phyloP scores from a whole-genome alignment of 1,140 invertebrate species.

The Neodiprion lecontei region DNA sequence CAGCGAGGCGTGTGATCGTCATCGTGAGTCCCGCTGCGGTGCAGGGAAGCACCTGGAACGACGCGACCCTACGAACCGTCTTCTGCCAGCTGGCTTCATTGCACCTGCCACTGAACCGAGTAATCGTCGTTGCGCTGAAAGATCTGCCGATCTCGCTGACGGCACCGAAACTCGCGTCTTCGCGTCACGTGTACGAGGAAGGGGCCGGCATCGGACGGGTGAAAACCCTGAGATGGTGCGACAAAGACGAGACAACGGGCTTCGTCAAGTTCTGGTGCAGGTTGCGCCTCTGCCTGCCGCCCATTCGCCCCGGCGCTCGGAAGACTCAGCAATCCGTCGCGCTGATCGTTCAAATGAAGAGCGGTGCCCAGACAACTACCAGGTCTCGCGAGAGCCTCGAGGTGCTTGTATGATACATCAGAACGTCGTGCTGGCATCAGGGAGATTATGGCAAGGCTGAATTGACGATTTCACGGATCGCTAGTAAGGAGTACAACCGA shows the following conservation, averaged over 20 bases:
- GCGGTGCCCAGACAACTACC: conserved; percentile 48
- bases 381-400: conserved; percentile 56
- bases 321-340: conserved; percentile 50
- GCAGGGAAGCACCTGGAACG: conserved; percentile 50
- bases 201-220: conserved; percentile 36
- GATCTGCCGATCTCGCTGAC: conserved; percentile 44
- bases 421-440: too few species aligned
- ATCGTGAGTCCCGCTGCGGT: conserved; percentile 48
- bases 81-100: conserved; percentile 47
- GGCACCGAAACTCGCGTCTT: conserved; percentile 44
- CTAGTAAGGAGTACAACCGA: too few species aligned
- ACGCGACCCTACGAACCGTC: conserved; percentile 41
- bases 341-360: conserved; percentile 53
- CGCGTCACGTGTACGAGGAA: conserved; percentile 25
- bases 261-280: conserved; percentile 54
- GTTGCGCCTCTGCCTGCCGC: conserved; percentile 52
- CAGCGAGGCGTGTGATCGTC: conserved; percentile 49
- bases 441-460: too few species aligned
- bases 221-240: conserved; percentile 50
- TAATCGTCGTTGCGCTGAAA: conserved; percentile 50
- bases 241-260: conserved; percentile 32
- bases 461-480: too few species aligned
- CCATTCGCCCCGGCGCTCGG: conserved; percentile 43
- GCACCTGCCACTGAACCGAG: conserved; percentile 30
- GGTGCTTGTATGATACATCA: conserved; percentile 50